Conservation (phyloP, 2,797 vertebrate genomes). For the Huso huso region DNA sequence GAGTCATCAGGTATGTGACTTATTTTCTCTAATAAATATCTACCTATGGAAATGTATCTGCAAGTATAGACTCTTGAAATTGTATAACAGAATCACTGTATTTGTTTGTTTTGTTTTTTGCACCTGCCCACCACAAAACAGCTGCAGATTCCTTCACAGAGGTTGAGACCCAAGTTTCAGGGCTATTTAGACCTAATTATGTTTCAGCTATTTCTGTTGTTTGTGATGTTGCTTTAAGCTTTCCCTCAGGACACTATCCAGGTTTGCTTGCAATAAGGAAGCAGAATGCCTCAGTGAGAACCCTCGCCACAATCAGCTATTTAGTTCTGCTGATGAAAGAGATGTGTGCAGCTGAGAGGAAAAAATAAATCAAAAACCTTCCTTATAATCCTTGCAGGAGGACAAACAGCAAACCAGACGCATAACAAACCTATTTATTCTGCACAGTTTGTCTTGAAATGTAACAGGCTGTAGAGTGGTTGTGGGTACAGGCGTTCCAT, state of each 20-base stretch:
- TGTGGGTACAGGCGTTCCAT: slow-evolving; percentile 54
- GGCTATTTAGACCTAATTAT: no score
- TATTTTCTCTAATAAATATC: no score
- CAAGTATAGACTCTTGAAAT: no score
- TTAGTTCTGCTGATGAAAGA: background rate
- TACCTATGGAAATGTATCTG: no score
- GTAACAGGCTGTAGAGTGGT: slow-evolving; percentile 58
- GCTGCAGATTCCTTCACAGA: no score
- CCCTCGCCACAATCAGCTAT: background rate
- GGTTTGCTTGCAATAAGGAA: background rate
- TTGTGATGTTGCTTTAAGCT: background rate
- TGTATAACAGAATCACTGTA: no score
- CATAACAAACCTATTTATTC: slow-evolving; percentile 65
- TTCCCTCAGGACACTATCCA: background rate
- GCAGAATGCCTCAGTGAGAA: background rate
- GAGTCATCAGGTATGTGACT: no score
- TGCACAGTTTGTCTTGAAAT: slow-evolving; percentile 65
- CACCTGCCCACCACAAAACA: no score
- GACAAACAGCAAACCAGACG: slow-evolving; percentile 32
- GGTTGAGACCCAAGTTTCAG: no score
- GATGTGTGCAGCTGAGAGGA: background rate
- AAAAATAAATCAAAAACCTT: slow-evolving; percentile 3
- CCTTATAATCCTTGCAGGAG: background rate
- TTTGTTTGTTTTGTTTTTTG: no score
- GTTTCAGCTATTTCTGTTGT: background rate